Base-by-base conservation (phyloP, 2,888 invertebrate species). In the Copidosoma aretas region DNA sequence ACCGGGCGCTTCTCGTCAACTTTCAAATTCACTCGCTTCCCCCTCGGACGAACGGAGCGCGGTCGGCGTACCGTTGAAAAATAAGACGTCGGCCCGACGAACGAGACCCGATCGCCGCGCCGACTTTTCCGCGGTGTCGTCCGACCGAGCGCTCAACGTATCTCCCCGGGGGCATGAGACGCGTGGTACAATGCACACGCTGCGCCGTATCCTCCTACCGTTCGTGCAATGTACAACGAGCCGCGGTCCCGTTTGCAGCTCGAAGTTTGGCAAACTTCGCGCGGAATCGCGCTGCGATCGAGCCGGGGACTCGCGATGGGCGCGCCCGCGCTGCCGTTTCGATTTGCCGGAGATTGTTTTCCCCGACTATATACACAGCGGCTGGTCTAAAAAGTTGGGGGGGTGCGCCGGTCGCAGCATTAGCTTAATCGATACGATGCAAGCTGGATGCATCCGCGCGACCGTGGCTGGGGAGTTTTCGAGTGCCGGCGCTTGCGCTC, bases 331-430 rank as follows among this genome's bases (percentile, higher is more conserved):
- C 53, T 43, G 68, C 51, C 60, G 51, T 64, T 64, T 68, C 68
- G 64, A 68, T 68, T 68, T 64, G 56, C 64, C 21, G 52, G 57
- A 60, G 64, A 68, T 68, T 64, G 64, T 68, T 68, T 68, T 68
- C 64, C 56, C 56, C 49, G 21, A 24, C 14, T n/a, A n/a, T n/a
- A n/a, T n/a, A n/a, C n/a, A n/a, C 17, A 10, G 12, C 21, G 54
- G 43, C 60, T 60, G 43, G 25, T 25, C 52, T 19, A 22, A 24
- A 39, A 57, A 57, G 39, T 15, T 24, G 51, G 12, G 14, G 1
- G 53, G 32, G 52, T 1, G 39, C 10, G 14, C n/a, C 2, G 12
- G 5, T 2, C 32, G 56, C 19, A 4, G n/a, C 32, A 46, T 46
- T 56, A 32, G 15, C 17, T 15, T 49, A 46, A 63, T 63, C 63